phyloP scores from a whole-genome alignment of 2,888 invertebrate genomes.

The Ochropacha duplaris region DNA sequence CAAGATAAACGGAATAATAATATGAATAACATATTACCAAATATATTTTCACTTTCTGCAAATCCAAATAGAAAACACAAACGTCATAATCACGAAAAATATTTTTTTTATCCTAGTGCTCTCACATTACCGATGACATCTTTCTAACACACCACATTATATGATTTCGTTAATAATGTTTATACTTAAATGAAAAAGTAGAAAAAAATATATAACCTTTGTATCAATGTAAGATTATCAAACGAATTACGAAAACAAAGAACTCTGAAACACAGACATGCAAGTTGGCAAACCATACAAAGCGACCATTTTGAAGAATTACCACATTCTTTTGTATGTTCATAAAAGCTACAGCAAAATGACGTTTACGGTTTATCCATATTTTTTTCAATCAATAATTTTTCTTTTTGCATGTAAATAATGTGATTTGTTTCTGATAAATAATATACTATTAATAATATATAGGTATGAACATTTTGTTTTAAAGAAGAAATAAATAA shows the following conservation, averaged over 20 bases:
- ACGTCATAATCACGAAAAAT: constrained; percentile 74
- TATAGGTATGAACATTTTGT: no score
- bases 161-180: constrained; percentile 42
- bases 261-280: constrained; percentile 80
- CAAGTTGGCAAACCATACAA: constrained; percentile 85
- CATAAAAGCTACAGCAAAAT: constrained; percentile 57
- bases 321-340: constrained; percentile 86
- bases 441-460: no score
- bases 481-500: no score
- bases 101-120: constrained; percentile 71
- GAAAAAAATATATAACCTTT: constrained; percentile 43
- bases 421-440: neutral
- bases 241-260: constrained; percentile 74
- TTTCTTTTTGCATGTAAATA: constrained; percentile 1
- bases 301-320: constrained; percentile 90
- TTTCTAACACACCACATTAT: constrained; percentile 62
- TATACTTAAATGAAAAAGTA: constrained; percentile 43
- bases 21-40: constrained; percentile 54
- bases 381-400: constrained; percentile 7
- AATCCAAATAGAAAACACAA: constrained; percentile 59
- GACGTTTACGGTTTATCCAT: constrained; percentile 43
- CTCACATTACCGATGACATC: constrained; percentile 83
- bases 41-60: constrained; percentile 57
- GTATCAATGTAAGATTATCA: constrained; percentile 45
- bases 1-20: constrained; percentile 18